Conservation (phyloP, 2,888 invertebrate genomes). For the Corbicula japonica region DNA sequence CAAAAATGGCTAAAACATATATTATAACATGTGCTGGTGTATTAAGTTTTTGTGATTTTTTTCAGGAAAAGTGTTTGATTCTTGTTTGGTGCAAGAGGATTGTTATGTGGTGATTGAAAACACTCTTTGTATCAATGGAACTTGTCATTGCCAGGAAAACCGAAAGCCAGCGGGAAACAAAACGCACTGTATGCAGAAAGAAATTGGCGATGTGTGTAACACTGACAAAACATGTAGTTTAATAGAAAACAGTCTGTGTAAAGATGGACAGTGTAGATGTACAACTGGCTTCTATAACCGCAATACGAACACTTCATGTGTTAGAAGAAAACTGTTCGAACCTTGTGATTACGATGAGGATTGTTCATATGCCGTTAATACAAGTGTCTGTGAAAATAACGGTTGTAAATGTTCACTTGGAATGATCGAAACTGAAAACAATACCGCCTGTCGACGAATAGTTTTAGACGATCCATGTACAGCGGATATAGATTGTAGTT, state of each 20-base stretch:
- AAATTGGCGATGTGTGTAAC: conserved; percentile 44
- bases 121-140: conserved; percentile 21
- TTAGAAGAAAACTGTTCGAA: conserved; percentile 37
- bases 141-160: conserved; percentile 12
- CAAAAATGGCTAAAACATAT: no score
- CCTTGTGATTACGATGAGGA: conserved; percentile 47
- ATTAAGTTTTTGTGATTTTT: background rate
- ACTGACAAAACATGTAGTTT: conserved; percentile 28
- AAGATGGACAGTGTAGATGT: conserved; percentile 42
- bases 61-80: conserved; percentile 54
- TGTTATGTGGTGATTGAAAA: conserved; percentile 28
- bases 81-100: conserved; percentile 34
- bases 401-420: conserved; percentile 59
- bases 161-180: conserved; percentile 23
- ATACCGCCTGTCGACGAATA: conserved; percentile 53
- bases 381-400: conserved; percentile 53
- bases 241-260: conserved; percentile 46
- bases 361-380: conserved; percentile 57
- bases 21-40: no score
- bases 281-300: conserved; percentile 27
- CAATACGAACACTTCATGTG: conserved; percentile 40
- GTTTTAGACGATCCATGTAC: conserved; percentile 53
- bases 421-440: conserved; percentile 39
- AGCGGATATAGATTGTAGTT: conserved; percentile 27
- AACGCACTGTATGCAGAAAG: conserved; percentile 36